Evolutionary conservation across 2,797 vertebrate genomes (phyloP), one percentile per base, ranked within the genome.

Genomic region (Lindbergichthys nudifrons): DNA sequence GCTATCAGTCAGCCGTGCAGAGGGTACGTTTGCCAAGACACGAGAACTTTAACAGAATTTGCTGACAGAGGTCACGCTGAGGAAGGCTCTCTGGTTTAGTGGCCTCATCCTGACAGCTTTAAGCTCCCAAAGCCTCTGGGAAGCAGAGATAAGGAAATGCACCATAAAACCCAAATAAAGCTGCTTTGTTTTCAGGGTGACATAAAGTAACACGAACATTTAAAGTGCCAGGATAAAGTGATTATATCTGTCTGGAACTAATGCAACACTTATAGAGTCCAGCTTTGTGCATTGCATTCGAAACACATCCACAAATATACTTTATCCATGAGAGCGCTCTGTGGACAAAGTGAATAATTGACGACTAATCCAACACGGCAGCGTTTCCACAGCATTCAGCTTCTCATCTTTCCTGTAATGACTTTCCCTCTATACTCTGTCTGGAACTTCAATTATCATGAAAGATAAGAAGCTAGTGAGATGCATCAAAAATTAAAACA

Each of bases 111-210:
- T 19, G 23, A 77, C 87, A 75, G 84, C 75, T 89, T 36, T 82
- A 85, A 87, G 73, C 71, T 53, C 52, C 70, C 73, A 75, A 89
- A 89, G 77, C 83, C 82, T 75, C 74, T 82, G 85, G 62, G 81
- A 83, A 77, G 83, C 30, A 52, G 81, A 82, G 90, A 92, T 89
- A 91, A 92, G 87, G 73, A 76, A 88, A 79, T 79, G 73, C 73
- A 80, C 85, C 73, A 70, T 84, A 81, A 91, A 89, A 86, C 81
- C 26, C 77, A 87, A 86, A 88, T 93, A 87, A 92, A 92, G 83
- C 88, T 75, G 87, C 88, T 92, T 89, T 91, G 77, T 84, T 73
- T 77, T 81, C 69, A 41, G 76, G 79, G 79, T 54, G 73, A 86
- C 79, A 85, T 88, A 80, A 87, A 86, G 78, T 84, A 83, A 68